Evolutionary conservation across 53 echinoderm and acorn worm species (phyloP), one percentile per base, ranked within the genome.

Genomic region (Henricia sp.): DNA sequence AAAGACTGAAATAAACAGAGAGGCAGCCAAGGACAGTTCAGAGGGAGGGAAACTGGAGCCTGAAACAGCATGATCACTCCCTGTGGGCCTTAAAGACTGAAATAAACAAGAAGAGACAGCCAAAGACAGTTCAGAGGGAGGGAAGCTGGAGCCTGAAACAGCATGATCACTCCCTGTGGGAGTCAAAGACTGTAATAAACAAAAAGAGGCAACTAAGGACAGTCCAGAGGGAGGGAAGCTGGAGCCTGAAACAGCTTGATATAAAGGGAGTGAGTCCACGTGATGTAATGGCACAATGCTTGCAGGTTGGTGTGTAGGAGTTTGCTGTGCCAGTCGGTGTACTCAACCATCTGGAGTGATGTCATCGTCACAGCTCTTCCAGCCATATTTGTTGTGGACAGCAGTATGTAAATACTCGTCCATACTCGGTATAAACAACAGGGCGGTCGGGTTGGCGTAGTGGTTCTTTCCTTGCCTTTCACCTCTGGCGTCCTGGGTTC

Each of bases 11-110:
- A 48, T 9, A 48, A 16, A 48, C 9, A 48, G 48, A 48, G 48
- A 48, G 48, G 48, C 9, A 48, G 48, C 9, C 9, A 48, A 16
- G 16, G 48, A 48, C 9, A 48, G 48, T 11, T 9, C 9, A 16
- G 16, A 16, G 16, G 16, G 99, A 99, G 75, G 99, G 99, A 32
- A 99, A 94, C 2, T 94, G 99, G 8, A 87, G 99, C 53, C 55
- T 99, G 25, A 94, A 99, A 13, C 94, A 99, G 67, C 94, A 99
- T 71, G 94, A 94, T 84, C 86, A 20, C 74, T 99, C 27, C 99
- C 99, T 0, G 59, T 88, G 33, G 99, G 99, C 19, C 91, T 99
- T 11, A 86, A 99, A 70, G 99, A 90, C 58, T 99, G 99, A 94
- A 99, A 99, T 35, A 88, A 96, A 68, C 52, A 92, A 21, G 92